Conservation (phyloP, 2,888 invertebrate genomes). For the Charanyca ferruginea region DNA sequence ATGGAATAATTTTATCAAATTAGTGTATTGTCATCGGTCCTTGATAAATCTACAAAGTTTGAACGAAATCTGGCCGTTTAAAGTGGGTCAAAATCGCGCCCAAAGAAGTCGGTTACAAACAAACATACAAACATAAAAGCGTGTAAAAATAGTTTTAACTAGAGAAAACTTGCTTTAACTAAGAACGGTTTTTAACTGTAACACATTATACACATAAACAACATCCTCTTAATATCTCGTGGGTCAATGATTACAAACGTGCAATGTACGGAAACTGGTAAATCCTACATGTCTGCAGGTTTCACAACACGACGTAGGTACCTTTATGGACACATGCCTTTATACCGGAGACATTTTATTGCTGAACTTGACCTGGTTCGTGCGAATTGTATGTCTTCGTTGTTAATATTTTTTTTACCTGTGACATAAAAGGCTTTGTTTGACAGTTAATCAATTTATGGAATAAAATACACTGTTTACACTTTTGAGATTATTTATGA, state of each 20-base stretch:
- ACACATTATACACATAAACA: background rate
- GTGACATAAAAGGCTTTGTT: slow-evolving; percentile 3
- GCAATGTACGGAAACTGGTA: slow-evolving; percentile 44
- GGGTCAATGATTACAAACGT: slow-evolving; percentile 37
- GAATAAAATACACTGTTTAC: too few relatives aligned
- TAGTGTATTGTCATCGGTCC: too few relatives aligned
- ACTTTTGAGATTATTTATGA: too few relatives aligned
- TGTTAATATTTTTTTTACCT: slow-evolving; percentile 5
- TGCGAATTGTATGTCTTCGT: slow-evolving; percentile 16
- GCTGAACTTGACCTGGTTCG: slow-evolving; percentile 53
- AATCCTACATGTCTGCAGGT: slow-evolving; percentile 40
- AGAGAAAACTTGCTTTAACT: too few relatives aligned
- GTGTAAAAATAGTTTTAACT: too few relatives aligned
- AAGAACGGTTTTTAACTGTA: too few relatives aligned
- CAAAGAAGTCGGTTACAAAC: too few relatives aligned
- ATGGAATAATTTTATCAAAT: too few relatives aligned
- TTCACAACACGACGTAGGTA: slow-evolving; percentile 34
- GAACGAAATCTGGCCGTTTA: too few relatives aligned
- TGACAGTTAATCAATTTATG: background rate
- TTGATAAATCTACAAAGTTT: too few relatives aligned
- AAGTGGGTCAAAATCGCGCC: too few relatives aligned
- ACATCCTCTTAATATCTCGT: slow-evolving; percentile 38
- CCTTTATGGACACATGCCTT: slow-evolving; percentile 33
- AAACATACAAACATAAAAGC: too few relatives aligned
- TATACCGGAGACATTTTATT: slow-evolving; percentile 34